Evolutionary conservation across 2,113 vertebrate species (phyloP).

Genomic region (Prunella himalayana): DNA sequence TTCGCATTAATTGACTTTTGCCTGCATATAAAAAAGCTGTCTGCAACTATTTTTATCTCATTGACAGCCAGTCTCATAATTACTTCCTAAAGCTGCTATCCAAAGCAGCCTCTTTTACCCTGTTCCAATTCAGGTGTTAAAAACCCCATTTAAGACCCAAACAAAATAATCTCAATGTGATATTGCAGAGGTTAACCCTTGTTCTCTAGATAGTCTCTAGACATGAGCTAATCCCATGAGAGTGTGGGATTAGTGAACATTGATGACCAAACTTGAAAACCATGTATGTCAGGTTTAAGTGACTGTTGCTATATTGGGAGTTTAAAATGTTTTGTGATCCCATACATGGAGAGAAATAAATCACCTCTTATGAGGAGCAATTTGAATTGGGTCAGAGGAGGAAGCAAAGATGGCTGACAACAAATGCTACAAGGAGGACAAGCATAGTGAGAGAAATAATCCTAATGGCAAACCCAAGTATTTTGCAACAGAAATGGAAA

Average conservation of each 20-base stretch:
- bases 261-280: not conserved
- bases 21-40: not conserved
- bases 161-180: not conserved
- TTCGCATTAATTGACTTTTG: not conserved
- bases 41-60: not conserved
- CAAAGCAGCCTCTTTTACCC: not conserved
- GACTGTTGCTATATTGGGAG: not conserved
- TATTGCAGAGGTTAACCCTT: not conserved
- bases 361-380: not conserved
- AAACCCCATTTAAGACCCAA: not conserved
- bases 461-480: not conserved
- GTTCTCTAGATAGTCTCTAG: not conserved
- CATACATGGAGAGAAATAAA: not conserved
- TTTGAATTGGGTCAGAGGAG: not conserved
- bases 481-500: not conserved
- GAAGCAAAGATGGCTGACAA: not conserved
- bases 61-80: not conserved
- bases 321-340: not conserved
- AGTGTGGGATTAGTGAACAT: not conserved
- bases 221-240: not conserved
- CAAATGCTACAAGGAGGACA: not conserved
- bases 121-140: not conserved
- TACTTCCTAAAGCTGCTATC: not conserved
- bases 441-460: not conserved
- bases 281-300: not conserved